Percentiles rank a stretch among this genome's conserved stretches.
phyloP scores from a whole-genome alignment of 2,113 vertebrate species.

The Meriones unguiculatus region DNA sequence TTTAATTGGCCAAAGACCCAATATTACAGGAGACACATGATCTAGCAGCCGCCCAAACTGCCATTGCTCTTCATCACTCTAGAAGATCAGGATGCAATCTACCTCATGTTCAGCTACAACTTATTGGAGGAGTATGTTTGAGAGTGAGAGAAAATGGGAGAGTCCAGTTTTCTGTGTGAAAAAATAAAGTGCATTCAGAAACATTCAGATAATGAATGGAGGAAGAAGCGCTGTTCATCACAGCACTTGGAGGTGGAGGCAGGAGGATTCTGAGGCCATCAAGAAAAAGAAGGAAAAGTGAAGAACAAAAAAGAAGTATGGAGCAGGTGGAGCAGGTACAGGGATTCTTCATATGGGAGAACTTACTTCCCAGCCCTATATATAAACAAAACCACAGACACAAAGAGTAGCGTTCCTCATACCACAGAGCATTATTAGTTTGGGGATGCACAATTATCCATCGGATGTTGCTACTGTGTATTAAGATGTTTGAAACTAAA shows the following conservation, averaged over 20 bases:
- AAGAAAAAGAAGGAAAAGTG: not conserved
- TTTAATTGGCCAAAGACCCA: constrained; percentile 42
- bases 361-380: not conserved
- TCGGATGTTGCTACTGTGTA: not conserved
- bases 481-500: not conserved
- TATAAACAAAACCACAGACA: not conserved
- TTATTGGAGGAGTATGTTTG: not conserved
- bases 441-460: not conserved
- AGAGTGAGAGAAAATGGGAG: constrained; percentile 25
- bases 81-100: not conserved
- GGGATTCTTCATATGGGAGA: not conserved
- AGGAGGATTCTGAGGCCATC: not conserved
- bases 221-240: not conserved
- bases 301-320: not conserved
- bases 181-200: not conserved
- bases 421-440: not conserved
- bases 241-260: not conserved
- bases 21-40: not conserved
- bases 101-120: not conserved
- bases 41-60: not conserved
- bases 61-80: not conserved
- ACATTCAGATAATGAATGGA: not conserved
- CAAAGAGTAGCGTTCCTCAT: not conserved
- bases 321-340: not conserved
- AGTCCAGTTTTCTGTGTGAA: not conserved